Evolutionary conservation across 2,113 vertebrate species (phyloP), one percentile per base, ranked within the genome.

Genomic region (Motacilla alba): DNA sequence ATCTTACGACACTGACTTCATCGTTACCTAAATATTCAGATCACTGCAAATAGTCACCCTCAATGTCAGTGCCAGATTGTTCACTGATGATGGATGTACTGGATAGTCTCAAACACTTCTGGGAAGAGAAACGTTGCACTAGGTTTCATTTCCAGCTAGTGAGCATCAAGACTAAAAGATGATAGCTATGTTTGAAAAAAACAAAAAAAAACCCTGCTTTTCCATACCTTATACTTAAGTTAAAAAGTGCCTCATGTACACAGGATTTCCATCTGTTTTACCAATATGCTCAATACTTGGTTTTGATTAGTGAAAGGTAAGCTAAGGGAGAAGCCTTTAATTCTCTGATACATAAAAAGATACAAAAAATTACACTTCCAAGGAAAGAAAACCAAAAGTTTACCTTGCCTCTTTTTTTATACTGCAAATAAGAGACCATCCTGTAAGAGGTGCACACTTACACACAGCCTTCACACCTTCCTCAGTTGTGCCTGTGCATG

Each of bases 1-100:
- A 24, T 78, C 90, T 92, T 91, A 66, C 89, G 87, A 68, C 86
- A 97, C 56, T 96, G 96, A 93, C 58, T 95, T 83, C 96, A 76
- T 94, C 60, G 28, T 89, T 96, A 86, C 78, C 74, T 89, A 92
- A 95, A 75, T 56, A 90, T 94, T 76, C 89, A 93, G 64, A 91
- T 89, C 77, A 67, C 69, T 87, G 78, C 86, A 78, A 95, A 94
- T 44, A 74, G 50, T 85, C 60, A 31, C 78, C 89, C 93, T 83
- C 59, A 79, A n/a, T 93, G 85, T 89, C 80, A 96, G 75, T 96
- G 91, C 83, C 69, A 92, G 70, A 66, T 72, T 85, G 63, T 90
- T 89, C 83, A 22, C 35, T 88, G 47, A 31, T 74, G 50, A 27
- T 94, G 90, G 49, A 11, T 90, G 78, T 66, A 83, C 53, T 94